Evolutionary conservation across 1,140 invertebrate species (phyloP).

Genomic region (Diachasma alloeum): DNA sequence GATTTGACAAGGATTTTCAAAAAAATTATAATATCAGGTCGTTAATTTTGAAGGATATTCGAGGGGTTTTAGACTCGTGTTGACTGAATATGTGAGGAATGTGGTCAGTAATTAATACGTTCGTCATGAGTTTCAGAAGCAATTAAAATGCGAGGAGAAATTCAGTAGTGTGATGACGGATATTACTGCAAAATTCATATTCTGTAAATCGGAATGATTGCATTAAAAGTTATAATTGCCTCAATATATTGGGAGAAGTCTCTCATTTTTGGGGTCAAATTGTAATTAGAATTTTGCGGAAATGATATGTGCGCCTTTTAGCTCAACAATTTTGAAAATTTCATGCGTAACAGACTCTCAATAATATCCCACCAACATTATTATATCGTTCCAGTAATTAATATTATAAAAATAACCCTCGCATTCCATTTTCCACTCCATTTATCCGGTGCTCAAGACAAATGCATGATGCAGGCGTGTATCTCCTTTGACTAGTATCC

Average conservation of each 20-base stretch:
- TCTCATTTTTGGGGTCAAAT: too few species aligned
- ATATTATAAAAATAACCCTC: constrained; percentile 23
- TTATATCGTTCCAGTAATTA: constrained; percentile 26
- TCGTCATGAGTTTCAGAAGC: constrained; percentile 27
- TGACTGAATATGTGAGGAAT: background rate
- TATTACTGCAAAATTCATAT: too few species aligned
- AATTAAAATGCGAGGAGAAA: constrained; percentile 30
- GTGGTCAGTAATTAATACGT: constrained; percentile 33
- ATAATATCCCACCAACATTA: background rate
- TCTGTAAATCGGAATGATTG: too few species aligned
- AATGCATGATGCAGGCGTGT: constrained; percentile 15
- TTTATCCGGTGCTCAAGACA: constrained; percentile 19
- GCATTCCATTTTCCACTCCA: constrained; percentile 26
- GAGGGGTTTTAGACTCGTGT: too few species aligned
- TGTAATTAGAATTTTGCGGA: too few species aligned
- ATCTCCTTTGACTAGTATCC: constrained; percentile 11
- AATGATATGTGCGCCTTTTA: too few species aligned
- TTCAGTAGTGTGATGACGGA: too few species aligned
- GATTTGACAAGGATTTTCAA: background rate
- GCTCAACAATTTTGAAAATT: too few species aligned
- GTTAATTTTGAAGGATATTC: background rate
- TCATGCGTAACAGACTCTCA: too few species aligned
- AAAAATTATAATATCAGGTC: too few species aligned
- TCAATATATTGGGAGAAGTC: too few species aligned
- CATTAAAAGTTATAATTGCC: too few species aligned